Evolutionary conservation across 2,797 vertebrate genomes (phyloP).

Genomic region (Phataginus tetradactyla): DNA sequence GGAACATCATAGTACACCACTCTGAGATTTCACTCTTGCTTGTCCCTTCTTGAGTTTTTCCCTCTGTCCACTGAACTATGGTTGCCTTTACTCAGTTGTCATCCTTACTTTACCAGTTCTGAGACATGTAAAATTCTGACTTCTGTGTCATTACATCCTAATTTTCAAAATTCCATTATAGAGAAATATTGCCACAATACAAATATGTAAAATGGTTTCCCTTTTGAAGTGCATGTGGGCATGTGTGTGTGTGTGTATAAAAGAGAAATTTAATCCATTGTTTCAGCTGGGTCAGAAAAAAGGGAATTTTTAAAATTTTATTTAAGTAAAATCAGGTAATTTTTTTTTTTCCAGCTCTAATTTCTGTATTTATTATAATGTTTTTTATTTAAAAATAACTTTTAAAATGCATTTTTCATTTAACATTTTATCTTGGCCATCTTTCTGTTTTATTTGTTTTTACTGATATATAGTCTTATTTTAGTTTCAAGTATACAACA

Average conservation of each 20-base stretch:
- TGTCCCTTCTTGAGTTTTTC: neutral
- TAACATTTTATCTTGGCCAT: no score
- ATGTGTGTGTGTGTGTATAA: neutral
- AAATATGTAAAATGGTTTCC: neutral
- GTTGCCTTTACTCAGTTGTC: neutral
- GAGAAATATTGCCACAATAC: neutral
- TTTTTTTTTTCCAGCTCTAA: neutral
- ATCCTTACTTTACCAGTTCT: neutral
- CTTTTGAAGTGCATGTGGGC: neutral
- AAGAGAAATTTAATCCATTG: neutral
- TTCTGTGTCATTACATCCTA: neutral
- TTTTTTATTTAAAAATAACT: no score
- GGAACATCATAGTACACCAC: neutral
- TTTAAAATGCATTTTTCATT: no score
- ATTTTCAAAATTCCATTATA: conserved; percentile 18
- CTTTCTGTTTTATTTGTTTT: no score
- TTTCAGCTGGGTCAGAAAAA: neutral
- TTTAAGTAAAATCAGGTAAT: conserved; percentile 21
- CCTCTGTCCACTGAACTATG: neutral
- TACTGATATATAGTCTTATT: no score
- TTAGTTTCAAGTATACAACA: no score
- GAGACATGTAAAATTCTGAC: neutral
- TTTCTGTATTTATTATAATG: no score
- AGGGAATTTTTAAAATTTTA: neutral
- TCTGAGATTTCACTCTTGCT: neutral